A percentile compares a stretch with the other conserved stretches of the same genome.
phyloP scores from a whole-genome alignment of 2,888 invertebrate species.

The Prosopocoilus inquinatus region DNA sequence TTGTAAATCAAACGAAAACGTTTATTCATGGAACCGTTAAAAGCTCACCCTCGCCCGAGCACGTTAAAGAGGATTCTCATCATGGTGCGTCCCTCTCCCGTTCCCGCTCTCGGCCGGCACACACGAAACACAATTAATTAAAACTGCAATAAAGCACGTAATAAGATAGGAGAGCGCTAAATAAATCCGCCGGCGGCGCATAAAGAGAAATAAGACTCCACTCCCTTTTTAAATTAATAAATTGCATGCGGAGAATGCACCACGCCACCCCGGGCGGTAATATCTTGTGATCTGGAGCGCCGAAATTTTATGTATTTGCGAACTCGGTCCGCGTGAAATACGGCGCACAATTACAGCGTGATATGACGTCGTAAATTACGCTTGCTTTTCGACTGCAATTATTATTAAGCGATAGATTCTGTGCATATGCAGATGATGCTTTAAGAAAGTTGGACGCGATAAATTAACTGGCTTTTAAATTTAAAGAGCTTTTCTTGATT shows the following conservation, averaged over 20 bases:
- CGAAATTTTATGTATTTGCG: conserved; percentile 42
- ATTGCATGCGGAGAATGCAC: conserved; percentile 15
- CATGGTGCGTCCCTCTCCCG: neutral
- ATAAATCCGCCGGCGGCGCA: conserved; percentile 14
- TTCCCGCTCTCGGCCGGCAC: neutral
- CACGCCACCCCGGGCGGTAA: conserved; percentile 38
- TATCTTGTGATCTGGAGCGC: conserved; percentile 42
- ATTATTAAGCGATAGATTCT: conserved; percentile 19
- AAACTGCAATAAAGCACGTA: conserved; percentile 27
- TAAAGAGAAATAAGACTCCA: conserved; percentile 8
- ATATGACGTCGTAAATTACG: conserved; percentile 26
- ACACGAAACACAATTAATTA: conserved; percentile 17
- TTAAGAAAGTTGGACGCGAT: too few species aligned
- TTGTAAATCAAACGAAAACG: too few species aligned
- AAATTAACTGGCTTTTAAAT: too few species aligned
- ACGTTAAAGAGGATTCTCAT: too few species aligned
- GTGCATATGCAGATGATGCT: conserved; percentile 1
- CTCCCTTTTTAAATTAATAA: conserved; percentile 22
- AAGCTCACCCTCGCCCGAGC: too few species aligned
- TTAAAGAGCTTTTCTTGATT: too few species aligned
- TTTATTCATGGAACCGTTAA: too few species aligned
- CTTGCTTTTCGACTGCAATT: conserved; percentile 15
- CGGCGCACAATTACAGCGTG: conserved; percentile 27
- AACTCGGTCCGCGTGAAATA: conserved; percentile 30
- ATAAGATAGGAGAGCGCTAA: conserved; percentile 1